Evolutionary conservation across 2,113 vertebrate species (phyloP).

Genomic region (Scomber scombrus): DNA sequence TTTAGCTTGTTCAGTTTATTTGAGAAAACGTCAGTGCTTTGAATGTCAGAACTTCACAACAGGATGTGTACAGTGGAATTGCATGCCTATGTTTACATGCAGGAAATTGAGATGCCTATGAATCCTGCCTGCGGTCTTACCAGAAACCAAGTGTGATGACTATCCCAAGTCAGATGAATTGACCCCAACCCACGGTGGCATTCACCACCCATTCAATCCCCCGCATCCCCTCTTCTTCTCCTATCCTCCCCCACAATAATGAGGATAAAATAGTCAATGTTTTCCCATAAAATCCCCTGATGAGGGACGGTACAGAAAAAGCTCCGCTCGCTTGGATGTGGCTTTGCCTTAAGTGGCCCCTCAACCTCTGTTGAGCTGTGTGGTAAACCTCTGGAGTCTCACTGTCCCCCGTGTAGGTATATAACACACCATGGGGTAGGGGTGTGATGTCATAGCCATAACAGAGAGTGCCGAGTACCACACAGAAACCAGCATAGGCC

Average conservation of each 20-base stretch:
- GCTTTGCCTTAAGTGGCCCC: slow-evolving; percentile 78
- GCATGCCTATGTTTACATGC: slow-evolving; percentile 59
- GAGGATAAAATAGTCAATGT: slow-evolving; percentile 70
- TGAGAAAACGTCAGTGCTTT: slow-evolving; percentile 14
- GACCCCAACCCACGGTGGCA: slow-evolving; percentile 64
- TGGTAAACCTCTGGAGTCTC: slow-evolving; percentile 80
- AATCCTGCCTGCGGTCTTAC: slow-evolving; percentile 68
- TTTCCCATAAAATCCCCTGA: slow-evolving; percentile 78
- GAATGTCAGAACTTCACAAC: slow-evolving; percentile 38
- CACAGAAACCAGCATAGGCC: slow-evolving; percentile 59
- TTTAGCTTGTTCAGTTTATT: slow-evolving; percentile 28
- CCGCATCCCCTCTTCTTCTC: slow-evolving; percentile 37
- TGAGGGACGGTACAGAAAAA: slow-evolving; percentile 72
- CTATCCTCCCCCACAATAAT: slow-evolving; percentile 68
- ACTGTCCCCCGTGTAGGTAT: slow-evolving; percentile 79
- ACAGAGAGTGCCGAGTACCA: slow-evolving; percentile 61
- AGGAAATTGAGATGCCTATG: slow-evolving; percentile 66
- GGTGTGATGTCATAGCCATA: slow-evolving; percentile 75
- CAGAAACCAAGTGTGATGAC: slow-evolving; percentile 73
- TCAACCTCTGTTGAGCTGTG: slow-evolving; percentile 76
- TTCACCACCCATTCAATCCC: slow-evolving; percentile 53
- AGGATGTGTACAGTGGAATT: slow-evolving; percentile 54
- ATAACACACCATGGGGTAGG: slow-evolving; percentile 77
- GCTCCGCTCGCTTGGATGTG: slow-evolving; percentile 76
- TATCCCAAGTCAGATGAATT: slow-evolving; percentile 63